These are phyloP conservation scores for Andrena chrysosceles DNA, from an alignment of 2,888 invertebrate genomes.

Conservation along the genomic window DNA sequence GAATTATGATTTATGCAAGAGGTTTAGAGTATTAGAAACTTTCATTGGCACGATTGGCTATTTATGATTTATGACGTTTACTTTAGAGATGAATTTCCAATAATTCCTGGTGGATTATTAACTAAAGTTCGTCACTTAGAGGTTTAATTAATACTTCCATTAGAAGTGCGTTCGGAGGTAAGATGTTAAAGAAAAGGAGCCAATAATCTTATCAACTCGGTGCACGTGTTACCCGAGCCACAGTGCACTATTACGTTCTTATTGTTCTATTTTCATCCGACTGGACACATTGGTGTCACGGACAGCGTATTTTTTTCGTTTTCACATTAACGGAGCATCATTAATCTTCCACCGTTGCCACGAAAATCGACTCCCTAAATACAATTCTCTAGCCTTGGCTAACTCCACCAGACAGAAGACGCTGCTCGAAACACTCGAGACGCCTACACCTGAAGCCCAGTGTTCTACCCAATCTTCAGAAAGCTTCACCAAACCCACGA, in stretches of 20 bases:
- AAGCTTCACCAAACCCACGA: too few species aligned
- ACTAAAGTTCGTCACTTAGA: too few species aligned
- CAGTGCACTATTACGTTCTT: slow-evolving; percentile 14
- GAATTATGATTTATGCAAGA: not conserved
- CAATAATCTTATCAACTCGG: not conserved
- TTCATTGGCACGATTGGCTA: not conserved
- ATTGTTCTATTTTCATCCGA: slow-evolving; percentile 31
- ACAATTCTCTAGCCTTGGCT: not conserved
- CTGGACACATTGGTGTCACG: slow-evolving; percentile 46
- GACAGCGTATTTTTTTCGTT: slow-evolving; percentile 40
- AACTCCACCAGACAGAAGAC: not conserved
- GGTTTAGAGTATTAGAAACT: not conserved
- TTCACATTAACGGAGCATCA: slow-evolving; percentile 23
- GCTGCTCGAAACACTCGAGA: not conserved
- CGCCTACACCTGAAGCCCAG: too few species aligned
- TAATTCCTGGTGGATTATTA: too few species aligned
- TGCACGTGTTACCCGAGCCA: not conserved
- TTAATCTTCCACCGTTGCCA: slow-evolving; percentile 27
- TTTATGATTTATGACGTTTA: not conserved
- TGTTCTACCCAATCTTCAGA: too few species aligned
- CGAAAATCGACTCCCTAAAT: not conserved
- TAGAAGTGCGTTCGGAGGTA: too few species aligned
- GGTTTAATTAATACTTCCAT: too few species aligned
- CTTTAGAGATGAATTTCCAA: too few species aligned
- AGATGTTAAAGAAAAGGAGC: too few species aligned